Percentiles rank a stretch among this genome's conserved stretches.
phyloP scores from a whole-genome alignment of 2,888 invertebrate species.

The Thecophora atra region DNA sequence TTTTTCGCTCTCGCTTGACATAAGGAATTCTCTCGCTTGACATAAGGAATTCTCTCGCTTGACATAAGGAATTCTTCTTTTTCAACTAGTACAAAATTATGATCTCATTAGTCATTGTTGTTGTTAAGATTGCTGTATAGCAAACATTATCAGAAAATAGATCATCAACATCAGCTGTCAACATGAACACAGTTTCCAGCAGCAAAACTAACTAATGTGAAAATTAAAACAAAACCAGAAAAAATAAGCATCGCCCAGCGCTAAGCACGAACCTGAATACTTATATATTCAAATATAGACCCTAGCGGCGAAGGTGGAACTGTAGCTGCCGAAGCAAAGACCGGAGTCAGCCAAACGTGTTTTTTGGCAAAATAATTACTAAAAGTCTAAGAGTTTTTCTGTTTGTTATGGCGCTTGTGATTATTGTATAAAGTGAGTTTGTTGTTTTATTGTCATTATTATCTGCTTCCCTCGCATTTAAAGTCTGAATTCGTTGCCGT shows the following conservation, averaged over 20 bases:
- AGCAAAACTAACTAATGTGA: neutral
- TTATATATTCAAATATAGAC: too few relatives aligned
- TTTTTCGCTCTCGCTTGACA: too few relatives aligned
- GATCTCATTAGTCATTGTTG: too few relatives aligned
- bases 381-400: neutral
- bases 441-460: conserved; percentile 28
- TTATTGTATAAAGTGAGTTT: conserved; percentile 36
- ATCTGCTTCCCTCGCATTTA: neutral
- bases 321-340: neutral
- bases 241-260: neutral
- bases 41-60: too few relatives aligned
- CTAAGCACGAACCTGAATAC: neutral
- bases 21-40: too few relatives aligned
- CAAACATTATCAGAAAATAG: conserved; percentile 32
- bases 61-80: too few relatives aligned
- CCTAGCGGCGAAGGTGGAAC: neutral
- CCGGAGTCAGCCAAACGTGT: neutral
- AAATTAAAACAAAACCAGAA: conserved; percentile 20
- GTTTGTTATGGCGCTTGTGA: conserved; percentile 4
- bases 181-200: neutral
- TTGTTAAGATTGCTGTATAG: neutral
- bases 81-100: too few relatives aligned
- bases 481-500: neutral
- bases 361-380: conserved; percentile 26
- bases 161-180: conserved; percentile 19